Conservation (phyloP, 2,888 invertebrate species). For the Anoplius nigerrimus region DNA sequence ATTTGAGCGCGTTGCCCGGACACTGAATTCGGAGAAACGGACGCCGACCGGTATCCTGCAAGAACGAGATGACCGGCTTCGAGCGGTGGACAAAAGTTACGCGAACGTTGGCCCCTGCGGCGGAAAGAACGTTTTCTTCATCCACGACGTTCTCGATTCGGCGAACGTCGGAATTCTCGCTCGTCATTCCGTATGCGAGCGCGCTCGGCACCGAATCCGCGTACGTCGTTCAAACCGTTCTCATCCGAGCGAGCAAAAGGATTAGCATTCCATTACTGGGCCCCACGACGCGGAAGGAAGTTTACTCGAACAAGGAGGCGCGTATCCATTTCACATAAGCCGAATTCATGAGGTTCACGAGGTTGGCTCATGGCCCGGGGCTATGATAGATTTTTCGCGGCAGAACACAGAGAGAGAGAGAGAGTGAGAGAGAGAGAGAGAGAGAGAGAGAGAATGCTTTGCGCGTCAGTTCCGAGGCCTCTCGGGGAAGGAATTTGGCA, state of each 20-base stretch:
- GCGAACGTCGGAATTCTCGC: slow-evolving; percentile 8
- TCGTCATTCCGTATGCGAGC: neutral
- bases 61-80: too few species aligned
- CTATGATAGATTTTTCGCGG: slow-evolving; percentile 47
- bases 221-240: slow-evolving; percentile 20
- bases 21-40: too few species aligned
- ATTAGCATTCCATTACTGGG: slow-evolving; percentile 73
- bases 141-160: neutral
- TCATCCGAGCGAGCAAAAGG: slow-evolving; percentile 52
- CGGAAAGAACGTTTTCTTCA: neutral
- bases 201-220: slow-evolving; percentile 21
- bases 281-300: slow-evolving; percentile 37
- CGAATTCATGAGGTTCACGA: slow-evolving; percentile 73
- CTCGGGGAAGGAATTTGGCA: neutral
- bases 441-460: slow-evolving; percentile 17
- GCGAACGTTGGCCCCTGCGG: too few species aligned
- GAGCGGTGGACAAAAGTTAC: too few species aligned
- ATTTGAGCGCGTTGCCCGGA: too few species aligned
- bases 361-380: slow-evolving; percentile 55
- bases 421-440: neutral
- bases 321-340: slow-evolving; percentile 73
- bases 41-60: too few species aligned
- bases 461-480: slow-evolving; percentile 10
- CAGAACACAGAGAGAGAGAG: slow-evolving; percentile 2
- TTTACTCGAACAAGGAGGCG: neutral